phyloP scores from a whole-genome alignment of 2,113 vertebrate genomes.

The Scatophagus argus region DNA sequence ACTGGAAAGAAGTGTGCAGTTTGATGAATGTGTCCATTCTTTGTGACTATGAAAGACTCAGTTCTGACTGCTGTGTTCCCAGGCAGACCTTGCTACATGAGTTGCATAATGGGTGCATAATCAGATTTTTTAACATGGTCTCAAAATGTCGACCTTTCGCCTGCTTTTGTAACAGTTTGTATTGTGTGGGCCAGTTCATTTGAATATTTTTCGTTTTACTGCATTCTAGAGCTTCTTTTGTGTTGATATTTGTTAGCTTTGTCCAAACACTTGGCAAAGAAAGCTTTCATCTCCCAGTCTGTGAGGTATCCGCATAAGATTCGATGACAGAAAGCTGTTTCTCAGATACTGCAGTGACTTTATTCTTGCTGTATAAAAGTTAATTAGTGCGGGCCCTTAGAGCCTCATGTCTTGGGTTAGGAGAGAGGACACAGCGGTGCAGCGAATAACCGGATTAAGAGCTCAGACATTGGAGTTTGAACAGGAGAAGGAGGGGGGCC shows the following conservation, averaged over 20 bases:
- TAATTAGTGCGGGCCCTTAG: slow-evolving; percentile 37
- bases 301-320: slow-evolving; percentile 13
- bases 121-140: slow-evolving; percentile 68
- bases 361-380: slow-evolving; percentile 28
- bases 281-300: background rate
- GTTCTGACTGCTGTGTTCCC: slow-evolving; percentile 59
- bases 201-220: slow-evolving; percentile 19
- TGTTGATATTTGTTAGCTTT: background rate
- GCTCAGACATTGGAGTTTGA: slow-evolving; percentile 65
- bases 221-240: slow-evolving; percentile 9
- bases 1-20: slow-evolving; percentile 51
- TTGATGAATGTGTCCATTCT: slow-evolving; percentile 74
- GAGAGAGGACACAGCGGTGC: slow-evolving; percentile 51
- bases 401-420: slow-evolving; percentile 55
- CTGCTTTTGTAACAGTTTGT: slow-evolving; percentile 50
- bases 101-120: slow-evolving; percentile 69
- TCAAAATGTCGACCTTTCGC: slow-evolving; percentile 60
- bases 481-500: slow-evolving; percentile 32
- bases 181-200: slow-evolving; percentile 44
- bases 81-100: slow-evolving; percentile 71
- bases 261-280: background rate
- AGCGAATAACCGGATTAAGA: slow-evolving; percentile 71
- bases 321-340: slow-evolving; percentile 14
- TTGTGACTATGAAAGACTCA: slow-evolving; percentile 48
- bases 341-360: slow-evolving; percentile 16